phyloP scores from a whole-genome alignment of 1,140 invertebrate species.

The Euborellia annulipes region DNA sequence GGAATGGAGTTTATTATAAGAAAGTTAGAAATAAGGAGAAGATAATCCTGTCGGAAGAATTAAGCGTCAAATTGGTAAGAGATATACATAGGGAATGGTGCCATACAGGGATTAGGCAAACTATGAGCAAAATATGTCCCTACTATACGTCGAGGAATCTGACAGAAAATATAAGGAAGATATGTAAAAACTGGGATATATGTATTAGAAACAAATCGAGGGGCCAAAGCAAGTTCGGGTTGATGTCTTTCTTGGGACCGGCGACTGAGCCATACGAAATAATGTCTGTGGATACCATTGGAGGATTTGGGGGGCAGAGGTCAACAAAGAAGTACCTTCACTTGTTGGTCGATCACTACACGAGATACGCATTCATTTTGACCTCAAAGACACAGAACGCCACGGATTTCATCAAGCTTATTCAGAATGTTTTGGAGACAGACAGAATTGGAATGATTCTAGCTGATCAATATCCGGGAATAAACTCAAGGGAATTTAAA shows the following conservation, averaged over 20 bases:
- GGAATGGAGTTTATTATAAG: constrained; percentile 8
- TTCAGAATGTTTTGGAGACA: constrained; percentile 15
- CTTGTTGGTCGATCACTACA: constrained; percentile 20
- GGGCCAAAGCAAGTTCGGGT: constrained; percentile 9
- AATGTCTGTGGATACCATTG: constrained; percentile 23
- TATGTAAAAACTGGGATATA: constrained; percentile 10
- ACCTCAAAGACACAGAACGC: constrained; percentile 12
- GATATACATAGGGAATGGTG: constrained; percentile 13
- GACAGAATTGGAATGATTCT: constrained; percentile 20
- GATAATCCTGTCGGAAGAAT: constrained; percentile 13
- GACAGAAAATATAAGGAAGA: constrained; percentile 6
- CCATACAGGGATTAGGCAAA: constrained; percentile 16
- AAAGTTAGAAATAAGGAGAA: constrained; percentile 16
- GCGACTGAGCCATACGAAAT: constrained; percentile 22
- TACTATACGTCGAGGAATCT: constrained; percentile 12
- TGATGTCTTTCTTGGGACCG: constrained; percentile 16
- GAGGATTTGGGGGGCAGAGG: constrained; percentile 18
- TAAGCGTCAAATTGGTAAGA: constrained; percentile 15
- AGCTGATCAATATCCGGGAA: constrained; percentile 23
- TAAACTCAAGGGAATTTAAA: constrained; percentile 22
- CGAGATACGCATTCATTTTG: constrained; percentile 19
- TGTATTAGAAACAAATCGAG: constrained; percentile 16
- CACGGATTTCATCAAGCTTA: constrained; percentile 24
- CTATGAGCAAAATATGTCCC: constrained; percentile 13
- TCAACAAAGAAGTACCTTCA: constrained; percentile 23